Evolutionary conservation across 1,140 invertebrate species (phyloP).

Genomic region (Zaprionus nigranus): DNA sequence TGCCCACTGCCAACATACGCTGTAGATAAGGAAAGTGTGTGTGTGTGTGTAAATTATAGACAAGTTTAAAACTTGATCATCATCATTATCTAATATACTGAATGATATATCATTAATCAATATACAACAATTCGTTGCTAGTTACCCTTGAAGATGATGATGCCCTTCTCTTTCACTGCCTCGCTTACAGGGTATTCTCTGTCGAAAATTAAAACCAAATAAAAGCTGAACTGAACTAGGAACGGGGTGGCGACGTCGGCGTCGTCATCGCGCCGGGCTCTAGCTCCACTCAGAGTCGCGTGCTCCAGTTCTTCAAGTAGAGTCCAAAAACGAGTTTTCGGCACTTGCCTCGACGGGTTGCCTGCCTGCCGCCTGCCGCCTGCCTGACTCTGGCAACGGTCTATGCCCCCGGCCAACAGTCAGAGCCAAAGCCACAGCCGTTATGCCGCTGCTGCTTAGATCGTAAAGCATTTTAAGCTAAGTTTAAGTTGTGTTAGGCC

Average conservation of each 20-base stretch:
- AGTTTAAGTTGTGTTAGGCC: constrained; percentile 42
- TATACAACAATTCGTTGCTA: not conserved
- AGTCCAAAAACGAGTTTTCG: constrained; percentile 50
- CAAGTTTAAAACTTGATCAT: not conserved
- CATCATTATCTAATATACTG: not conserved
- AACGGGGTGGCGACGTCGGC: not conserved
- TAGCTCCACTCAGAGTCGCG: constrained; percentile 17
- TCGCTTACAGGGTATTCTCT: not conserved
- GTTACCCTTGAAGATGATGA: not conserved
- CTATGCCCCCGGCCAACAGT: no score
- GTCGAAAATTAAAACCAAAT: not conserved
- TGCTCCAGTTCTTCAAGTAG: constrained; percentile 47
- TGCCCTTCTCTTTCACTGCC: not conserved
- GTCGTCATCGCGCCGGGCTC: no score
- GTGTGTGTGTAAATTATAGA: not conserved
- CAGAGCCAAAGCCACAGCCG: not conserved
- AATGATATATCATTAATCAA: not conserved
- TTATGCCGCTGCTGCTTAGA: constrained; percentile 9
- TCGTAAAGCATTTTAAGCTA: constrained; percentile 25
- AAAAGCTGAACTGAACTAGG: not conserved
- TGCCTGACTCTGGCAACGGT: not conserved
- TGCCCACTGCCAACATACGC: not conserved
- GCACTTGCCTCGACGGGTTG: constrained; percentile 44
- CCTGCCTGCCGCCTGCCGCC: constrained; percentile 5
- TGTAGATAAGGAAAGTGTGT: not conserved